phyloP scores from a whole-genome alignment of 2,888 invertebrate species.

The Cataglyphis rosenhaueri region DNA sequence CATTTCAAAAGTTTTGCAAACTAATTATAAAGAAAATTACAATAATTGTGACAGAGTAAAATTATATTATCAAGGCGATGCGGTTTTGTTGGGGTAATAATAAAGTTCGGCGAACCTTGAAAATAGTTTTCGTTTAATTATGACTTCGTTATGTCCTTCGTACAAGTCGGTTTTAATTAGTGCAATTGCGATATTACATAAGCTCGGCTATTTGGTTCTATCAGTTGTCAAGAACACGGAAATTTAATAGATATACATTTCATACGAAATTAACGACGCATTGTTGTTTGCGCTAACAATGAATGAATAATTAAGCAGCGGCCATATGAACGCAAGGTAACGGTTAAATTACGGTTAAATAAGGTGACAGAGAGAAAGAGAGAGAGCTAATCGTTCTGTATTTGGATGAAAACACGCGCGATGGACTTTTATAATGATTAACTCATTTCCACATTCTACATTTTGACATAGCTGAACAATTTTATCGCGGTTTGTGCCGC shows the following conservation, averaged over 20 bases:
- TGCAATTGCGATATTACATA: conserved; percentile 20
- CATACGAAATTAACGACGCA: neutral
- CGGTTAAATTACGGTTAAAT: neutral
- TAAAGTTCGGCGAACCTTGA: conserved; percentile 28
- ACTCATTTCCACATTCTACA: neutral
- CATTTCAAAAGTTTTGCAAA: neutral
- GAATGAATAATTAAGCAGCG: conserved; percentile 27
- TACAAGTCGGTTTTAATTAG: conserved; percentile 27
- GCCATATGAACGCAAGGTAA: neutral
- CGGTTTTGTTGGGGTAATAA: conserved; percentile 33
- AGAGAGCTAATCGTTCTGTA: conserved; percentile 5
- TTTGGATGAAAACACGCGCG: neutral
- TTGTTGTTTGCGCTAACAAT: conserved; percentile 22
- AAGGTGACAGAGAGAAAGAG: conserved; percentile 3
- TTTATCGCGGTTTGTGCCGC: neutral
- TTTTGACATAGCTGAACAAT: neutral
- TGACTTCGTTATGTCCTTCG: conserved; percentile 29
- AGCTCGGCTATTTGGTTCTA: neutral
- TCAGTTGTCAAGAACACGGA: conserved; percentile 25
- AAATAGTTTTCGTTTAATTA: conserved; percentile 38
- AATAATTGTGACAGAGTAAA: neutral
- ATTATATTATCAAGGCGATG: conserved; percentile 31
- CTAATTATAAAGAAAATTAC: conserved; percentile 11
- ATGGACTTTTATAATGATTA: conserved; percentile 11
- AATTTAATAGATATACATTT: conserved; percentile 31